Conservation (phyloP, 2,113 vertebrate species). For the Glaucomys volans region DNA sequence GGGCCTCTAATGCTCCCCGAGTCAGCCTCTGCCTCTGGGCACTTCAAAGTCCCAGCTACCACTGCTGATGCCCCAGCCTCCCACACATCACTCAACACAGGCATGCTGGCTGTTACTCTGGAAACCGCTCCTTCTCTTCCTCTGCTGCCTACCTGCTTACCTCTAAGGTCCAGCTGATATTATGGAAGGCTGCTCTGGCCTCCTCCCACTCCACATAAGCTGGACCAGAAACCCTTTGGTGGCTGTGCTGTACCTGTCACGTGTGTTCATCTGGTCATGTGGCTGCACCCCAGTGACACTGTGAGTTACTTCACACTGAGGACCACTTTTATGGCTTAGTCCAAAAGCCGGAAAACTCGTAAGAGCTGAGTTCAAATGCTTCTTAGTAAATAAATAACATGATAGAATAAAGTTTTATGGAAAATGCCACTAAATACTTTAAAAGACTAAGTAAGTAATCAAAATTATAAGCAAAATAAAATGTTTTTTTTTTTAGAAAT, state of each 20-base stretch:
- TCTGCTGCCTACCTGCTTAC: neutral
- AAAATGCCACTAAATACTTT: slow-evolving; percentile 9
- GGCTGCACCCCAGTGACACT: neutral
- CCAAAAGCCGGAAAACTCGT: neutral
- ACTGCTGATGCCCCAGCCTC: neutral
- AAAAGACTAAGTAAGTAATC: slow-evolving; percentile 38
- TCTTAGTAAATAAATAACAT: slow-evolving; percentile 31
- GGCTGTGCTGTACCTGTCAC: neutral
- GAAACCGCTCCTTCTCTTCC: neutral
- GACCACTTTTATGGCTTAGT: neutral
- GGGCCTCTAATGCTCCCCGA: neutral
- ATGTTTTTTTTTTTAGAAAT: slow-evolving; percentile 38
- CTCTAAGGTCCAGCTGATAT: neutral
- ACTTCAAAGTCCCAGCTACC: neutral
- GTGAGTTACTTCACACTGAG: neutral
- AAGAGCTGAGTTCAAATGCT: slow-evolving; percentile 28
- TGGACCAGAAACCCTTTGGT: neutral
- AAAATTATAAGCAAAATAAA: slow-evolving; percentile 54
- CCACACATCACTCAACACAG: neutral
- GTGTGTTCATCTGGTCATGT: neutral
- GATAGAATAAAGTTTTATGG: slow-evolving; percentile 39
- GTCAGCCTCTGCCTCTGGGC: neutral
- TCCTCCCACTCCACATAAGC: neutral
- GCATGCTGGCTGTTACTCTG: neutral
- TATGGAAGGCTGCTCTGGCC: neutral